Conservation (phyloP, 2,797 vertebrate genomes). For the Nothura maculosa region DNA sequence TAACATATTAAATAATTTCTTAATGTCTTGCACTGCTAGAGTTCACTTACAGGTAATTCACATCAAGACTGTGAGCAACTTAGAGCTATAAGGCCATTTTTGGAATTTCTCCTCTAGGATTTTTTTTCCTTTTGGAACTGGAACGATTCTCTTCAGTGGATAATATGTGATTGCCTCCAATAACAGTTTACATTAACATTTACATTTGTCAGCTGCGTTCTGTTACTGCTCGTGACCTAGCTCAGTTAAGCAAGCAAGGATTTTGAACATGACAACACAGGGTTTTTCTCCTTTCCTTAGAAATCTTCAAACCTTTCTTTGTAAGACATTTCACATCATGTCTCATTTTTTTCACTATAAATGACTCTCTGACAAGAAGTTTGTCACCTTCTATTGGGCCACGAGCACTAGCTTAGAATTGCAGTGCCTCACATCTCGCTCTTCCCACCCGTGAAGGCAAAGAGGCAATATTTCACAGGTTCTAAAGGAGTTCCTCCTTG, state of each 20-base stretch:
- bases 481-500: not conserved
- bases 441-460: not conserved
- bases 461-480: not conserved
- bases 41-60: slow-evolving; percentile 8
- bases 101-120: slow-evolving; percentile 16
- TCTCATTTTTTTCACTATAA: not conserved
- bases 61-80: not conserved
- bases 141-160: slow-evolving; percentile 15
- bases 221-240: slow-evolving; percentile 10
- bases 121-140: slow-evolving; percentile 45
- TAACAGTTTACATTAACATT: slow-evolving; percentile 49
- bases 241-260: slow-evolving; percentile 32
- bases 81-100: slow-evolving; percentile 2
- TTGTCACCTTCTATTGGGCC: not conserved
- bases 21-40: slow-evolving; percentile 13
- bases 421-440: not conserved
- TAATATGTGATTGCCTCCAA: slow-evolving; percentile 30
- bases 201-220: slow-evolving; percentile 36
- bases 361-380: slow-evolving; percentile 4
- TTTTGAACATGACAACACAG: not conserved
- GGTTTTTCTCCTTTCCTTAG: not conserved
- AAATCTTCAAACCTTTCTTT: slow-evolving; percentile 10
- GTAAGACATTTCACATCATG: not conserved
- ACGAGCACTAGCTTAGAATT: not conserved
- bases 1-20: not conserved